Percentiles rank a stretch among this genome's conserved stretches.
phyloP scores from a whole-genome alignment of 2,888 invertebrate species.

The Sesamia inferens region DNA sequence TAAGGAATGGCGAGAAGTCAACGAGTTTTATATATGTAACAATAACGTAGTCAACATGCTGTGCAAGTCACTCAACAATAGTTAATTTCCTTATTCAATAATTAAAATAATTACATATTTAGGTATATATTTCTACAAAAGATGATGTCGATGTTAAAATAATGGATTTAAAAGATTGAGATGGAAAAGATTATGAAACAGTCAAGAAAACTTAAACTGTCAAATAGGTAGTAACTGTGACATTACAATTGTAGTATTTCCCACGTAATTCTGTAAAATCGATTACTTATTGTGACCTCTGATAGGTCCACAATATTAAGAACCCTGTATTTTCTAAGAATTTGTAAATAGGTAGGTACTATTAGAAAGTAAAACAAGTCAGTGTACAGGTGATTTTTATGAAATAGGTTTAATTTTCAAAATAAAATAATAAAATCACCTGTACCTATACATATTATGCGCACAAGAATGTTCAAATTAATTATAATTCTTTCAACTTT shows the following conservation, averaged over 20 bases:
- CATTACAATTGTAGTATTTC: conserved; percentile 19
- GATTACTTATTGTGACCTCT: conserved; percentile 24
- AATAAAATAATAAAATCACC: conserved; percentile 6
- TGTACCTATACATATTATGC: not conserved
- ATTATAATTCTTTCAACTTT: conserved; percentile 54
- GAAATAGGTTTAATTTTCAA: conserved; percentile 1
- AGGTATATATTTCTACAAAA: conserved; percentile 29
- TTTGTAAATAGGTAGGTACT: conserved; percentile 48
- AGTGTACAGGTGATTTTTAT: conserved; percentile 5
- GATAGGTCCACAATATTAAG: conserved; percentile 33
- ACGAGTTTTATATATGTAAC: conserved; percentile 49
- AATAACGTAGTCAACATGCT: conserved; percentile 43
- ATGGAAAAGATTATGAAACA: conserved; percentile 6
- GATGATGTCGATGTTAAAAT: conserved; percentile 59
- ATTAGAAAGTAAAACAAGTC: not conserved
- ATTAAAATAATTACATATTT: conserved; percentile 18
- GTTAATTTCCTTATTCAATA: conserved; percentile 37
- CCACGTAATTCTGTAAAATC: conserved; percentile 18
- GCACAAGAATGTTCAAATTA: conserved; percentile 13
- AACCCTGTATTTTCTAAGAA: conserved; percentile 58
- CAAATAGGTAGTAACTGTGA: conserved; percentile 8
- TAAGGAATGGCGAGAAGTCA: conserved; percentile 77
- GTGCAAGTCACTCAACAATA: conserved; percentile 47
- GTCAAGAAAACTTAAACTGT: conserved; percentile 1
- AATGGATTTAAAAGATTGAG: not conserved